A percentile compares a stretch with the other conserved stretches of the same genome.
Conservation (phyloP, 2,888 invertebrate genomes). For the Pachydiplax longipennis region DNA sequence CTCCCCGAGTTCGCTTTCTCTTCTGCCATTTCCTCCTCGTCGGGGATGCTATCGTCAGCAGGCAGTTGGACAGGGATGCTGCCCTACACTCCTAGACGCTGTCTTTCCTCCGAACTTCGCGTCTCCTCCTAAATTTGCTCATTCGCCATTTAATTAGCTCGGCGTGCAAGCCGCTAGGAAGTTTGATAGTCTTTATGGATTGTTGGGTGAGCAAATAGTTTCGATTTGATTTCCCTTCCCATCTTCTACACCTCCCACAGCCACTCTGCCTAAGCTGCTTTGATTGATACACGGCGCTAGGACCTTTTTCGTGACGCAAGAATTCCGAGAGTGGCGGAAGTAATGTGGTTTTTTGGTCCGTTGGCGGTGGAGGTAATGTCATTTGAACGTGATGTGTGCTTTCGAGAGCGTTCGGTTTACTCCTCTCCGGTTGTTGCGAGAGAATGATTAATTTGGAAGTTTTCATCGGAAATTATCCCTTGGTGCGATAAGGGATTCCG, state of each 20-base stretch:
- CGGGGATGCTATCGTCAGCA: background rate
- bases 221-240: background rate
- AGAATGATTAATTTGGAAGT: too few relatives aligned
- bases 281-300: background rate
- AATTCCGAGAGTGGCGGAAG: too few relatives aligned
- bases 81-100: background rate
- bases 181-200: background rate
- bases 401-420: too few relatives aligned
- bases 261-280: background rate
- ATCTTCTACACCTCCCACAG: background rate
- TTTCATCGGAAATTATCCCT: too few relatives aligned
- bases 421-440: too few relatives aligned
- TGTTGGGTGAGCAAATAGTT: background rate
- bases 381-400: too few relatives aligned
- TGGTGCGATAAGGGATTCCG: too few relatives aligned
- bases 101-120: background rate
- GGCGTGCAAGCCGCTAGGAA: background rate
- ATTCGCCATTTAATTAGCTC: slow-evolving; percentile 11
- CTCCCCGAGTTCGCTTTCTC: background rate
- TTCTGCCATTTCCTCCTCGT: background rate
- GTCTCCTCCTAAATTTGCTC: background rate
- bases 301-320: too few relatives aligned
- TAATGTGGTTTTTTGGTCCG: too few relatives aligned
- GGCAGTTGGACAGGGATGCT: background rate
- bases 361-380: too few relatives aligned